These are phyloP conservation scores for Triplophysa dalaica DNA, from an alignment of 2,113 vertebrate species.

Conservation along the genomic window DNA sequence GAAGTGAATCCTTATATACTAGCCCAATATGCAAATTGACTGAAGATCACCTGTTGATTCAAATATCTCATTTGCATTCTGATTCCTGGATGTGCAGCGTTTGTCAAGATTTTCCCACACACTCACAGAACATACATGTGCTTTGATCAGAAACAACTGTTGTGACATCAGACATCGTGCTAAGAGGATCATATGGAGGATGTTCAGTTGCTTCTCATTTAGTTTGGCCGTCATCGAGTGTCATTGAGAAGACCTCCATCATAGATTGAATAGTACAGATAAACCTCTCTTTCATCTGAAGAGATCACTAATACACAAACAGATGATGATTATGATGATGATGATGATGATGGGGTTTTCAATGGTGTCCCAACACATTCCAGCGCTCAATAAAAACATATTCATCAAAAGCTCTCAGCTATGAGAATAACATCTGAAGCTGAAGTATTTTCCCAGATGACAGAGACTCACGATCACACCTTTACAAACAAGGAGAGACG, in stretches of 20 bases:
- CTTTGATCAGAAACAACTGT: background rate
- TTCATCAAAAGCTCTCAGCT: background rate
- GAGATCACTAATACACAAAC: too few relatives aligned
- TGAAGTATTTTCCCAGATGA: background rate
- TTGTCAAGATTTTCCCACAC: conserved; percentile 36
- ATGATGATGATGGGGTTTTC: too few relatives aligned
- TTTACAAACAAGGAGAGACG: background rate
- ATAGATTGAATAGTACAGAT: too few relatives aligned
- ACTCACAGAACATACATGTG: background rate
- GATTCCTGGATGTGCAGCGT: conserved; percentile 14
- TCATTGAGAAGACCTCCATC: too few relatives aligned
- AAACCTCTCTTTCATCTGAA: too few relatives aligned
- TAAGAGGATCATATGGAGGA: background rate
- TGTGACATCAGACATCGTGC: too few relatives aligned
- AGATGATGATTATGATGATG: too few relatives aligned
- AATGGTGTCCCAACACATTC: too few relatives aligned
- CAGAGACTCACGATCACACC: background rate
- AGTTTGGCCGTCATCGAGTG: too few relatives aligned
- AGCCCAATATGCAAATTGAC: conserved; percentile 23
- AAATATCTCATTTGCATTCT: conserved; percentile 44
- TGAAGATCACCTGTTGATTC: conserved; percentile 36
- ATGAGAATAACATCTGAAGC: too few relatives aligned
- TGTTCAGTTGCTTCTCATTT: too few relatives aligned
- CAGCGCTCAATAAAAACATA: too few relatives aligned
- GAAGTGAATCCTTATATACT: background rate